Conservation (phyloP, 2,888 invertebrate species). For the Hartigia nigra region DNA sequence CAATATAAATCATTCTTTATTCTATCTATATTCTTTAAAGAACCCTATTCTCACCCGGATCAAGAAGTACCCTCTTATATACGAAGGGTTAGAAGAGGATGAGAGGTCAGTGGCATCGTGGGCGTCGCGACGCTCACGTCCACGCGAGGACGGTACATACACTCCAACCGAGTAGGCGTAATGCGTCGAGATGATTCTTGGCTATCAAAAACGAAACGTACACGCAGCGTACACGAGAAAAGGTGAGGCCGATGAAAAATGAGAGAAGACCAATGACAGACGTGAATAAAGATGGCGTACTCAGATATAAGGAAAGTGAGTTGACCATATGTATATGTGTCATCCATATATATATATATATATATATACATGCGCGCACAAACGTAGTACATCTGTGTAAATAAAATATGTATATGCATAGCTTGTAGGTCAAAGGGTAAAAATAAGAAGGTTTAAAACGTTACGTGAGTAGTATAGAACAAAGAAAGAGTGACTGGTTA, state of each 20-base stretch:
- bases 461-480: slow-evolving; percentile 7
- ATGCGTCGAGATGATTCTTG: slow-evolving; percentile 1
- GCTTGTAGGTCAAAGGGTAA: background rate
- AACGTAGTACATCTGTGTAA: background rate
- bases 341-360: no score
- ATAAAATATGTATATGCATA: background rate
- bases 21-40: background rate
- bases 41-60: background rate
- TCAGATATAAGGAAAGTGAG: background rate
- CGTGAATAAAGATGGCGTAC: background rate
- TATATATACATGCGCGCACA: background rate
- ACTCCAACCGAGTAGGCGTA: background rate
- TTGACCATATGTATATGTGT: background rate
- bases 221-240: background rate
- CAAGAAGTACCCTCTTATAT: background rate
- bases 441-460: background rate
- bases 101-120: slow-evolving; percentile 1
- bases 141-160: slow-evolving; percentile 2
- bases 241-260: background rate
- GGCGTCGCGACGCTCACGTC: slow-evolving; percentile 1
- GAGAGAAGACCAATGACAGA: background rate
- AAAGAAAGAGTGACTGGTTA: slow-evolving; percentile 39
- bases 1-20: background rate
- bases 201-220: slow-evolving; percentile 4
- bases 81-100: background rate